Evolutionary conservation across 2,888 invertebrate species (phyloP), one percentile per base, ranked within the genome.

Genomic region (Leptinotarsa juncta): DNA sequence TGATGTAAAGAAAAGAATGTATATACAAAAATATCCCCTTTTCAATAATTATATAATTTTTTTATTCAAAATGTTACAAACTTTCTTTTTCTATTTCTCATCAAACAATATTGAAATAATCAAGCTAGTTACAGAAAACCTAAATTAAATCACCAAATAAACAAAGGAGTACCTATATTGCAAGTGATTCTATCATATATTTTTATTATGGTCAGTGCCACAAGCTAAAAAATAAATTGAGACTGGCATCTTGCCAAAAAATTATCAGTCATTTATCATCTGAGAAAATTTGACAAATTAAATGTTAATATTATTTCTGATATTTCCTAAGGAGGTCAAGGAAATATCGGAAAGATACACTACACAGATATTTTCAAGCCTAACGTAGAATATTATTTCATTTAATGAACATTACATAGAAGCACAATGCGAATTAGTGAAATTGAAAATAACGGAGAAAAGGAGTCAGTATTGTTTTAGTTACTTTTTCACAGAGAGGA

Each of bases 351-450:
- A 42, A 42, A 32, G n/a, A 62, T n/a, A 62, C 32, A 32, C 16
- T 32, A 26, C 42, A 32, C n/a, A 32, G 16, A 32, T 14, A 32
- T 42, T 62, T 62, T 42, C n/a, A 3, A 42, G 16, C 10, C 23
- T 3, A 26, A 57, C 14, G 3, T 57, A 23, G n/a, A 32, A 32
- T 32, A 42, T 7, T 62, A 26, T 62, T 62, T 62, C 14, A 62
- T 32, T 62, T 16, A 42, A 62, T 62, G n/a, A 62, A 62, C 62
- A 62, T n/a, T 32, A 62, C 32, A 62, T 62, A 62, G 14, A 32
- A 62, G n/a, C 32, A 32, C 32, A 32, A 32, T 32, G 32, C 42
- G 7, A 15, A 32, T 62, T 32, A n/a, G 10, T 16, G n/a, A 5
- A n/a, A n/a, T 32, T 10, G 1, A 42, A 42, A 62, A 62, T 32